phyloP scores from a whole-genome alignment of 2,888 invertebrate species.

The Caenorhabditis wallacei region DNA sequence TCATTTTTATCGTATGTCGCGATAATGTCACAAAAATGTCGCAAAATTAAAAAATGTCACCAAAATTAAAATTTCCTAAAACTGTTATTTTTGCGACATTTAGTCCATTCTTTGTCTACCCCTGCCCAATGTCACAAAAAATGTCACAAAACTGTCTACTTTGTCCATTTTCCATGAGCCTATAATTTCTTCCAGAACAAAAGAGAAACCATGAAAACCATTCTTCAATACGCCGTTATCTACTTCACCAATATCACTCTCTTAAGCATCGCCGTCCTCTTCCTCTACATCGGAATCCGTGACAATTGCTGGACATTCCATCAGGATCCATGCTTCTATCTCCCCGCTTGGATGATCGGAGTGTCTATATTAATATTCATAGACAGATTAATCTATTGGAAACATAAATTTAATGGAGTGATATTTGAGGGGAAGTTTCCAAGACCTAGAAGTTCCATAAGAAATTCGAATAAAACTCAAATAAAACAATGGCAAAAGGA shows the following conservation, averaged over 20 bases:
- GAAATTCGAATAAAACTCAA: conserved; percentile 12
- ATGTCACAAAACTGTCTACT: too few species aligned
- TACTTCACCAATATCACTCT: conserved; percentile 24
- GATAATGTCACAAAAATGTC: too few species aligned
- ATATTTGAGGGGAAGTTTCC: conserved; percentile 24
- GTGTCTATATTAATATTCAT: conserved; percentile 22
- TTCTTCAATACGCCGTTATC: conserved; percentile 16
- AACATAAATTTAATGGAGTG: conserved; percentile 16
- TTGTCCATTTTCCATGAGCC: too few species aligned
- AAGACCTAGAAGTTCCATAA: conserved; percentile 12
- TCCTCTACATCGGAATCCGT: conserved; percentile 27
- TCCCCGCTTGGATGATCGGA: conserved; percentile 16
- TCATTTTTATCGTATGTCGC: too few species aligned
- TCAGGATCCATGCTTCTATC: conserved; percentile 7
- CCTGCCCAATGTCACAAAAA: too few species aligned
- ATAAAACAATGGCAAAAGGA: conserved; percentile 27
- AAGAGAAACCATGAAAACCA: not conserved
- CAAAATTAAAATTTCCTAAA: too few species aligned
- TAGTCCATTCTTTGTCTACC: too few species aligned
- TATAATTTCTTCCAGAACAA: not conserved
- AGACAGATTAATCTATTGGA: conserved; percentile 30
- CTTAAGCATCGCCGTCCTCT: conserved; percentile 7
- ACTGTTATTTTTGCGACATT: too few species aligned
- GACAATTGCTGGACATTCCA: conserved; percentile 10
- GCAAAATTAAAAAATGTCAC: too few species aligned